Conservation (phyloP, 2,888 invertebrate species). For the Cloeon dipterum region DNA sequence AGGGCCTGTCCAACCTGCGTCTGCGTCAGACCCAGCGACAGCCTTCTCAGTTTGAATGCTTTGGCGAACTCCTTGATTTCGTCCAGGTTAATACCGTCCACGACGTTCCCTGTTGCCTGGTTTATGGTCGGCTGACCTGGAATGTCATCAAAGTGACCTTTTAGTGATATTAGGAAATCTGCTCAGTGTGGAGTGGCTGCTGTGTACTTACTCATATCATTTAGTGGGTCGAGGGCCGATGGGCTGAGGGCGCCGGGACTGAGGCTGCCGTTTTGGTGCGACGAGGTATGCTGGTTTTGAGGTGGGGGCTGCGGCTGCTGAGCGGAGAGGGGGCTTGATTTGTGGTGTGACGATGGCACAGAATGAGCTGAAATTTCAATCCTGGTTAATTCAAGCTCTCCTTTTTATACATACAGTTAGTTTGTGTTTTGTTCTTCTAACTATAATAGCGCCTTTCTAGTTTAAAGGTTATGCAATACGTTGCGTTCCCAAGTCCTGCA, state of each 20-base stretch:
- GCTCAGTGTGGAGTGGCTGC: constrained; percentile 4
- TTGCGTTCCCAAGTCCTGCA: too few relatives aligned
- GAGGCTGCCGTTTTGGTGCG: constrained; percentile 5
- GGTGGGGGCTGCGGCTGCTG: constrained; percentile 10
- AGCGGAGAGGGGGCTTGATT: constrained; percentile 9
- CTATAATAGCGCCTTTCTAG: too few relatives aligned
- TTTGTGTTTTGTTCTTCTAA: too few relatives aligned
- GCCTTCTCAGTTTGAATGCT: constrained; percentile 80
- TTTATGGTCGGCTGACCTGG: constrained; percentile 81
- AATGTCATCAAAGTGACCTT: constrained; percentile 15
- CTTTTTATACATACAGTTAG: too few relatives aligned
- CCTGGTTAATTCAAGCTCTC: too few relatives aligned
- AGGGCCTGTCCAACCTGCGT: constrained; percentile 95
- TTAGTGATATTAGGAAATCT: background rate
- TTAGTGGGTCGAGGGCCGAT: constrained; percentile 32
- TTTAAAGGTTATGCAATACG: too few relatives aligned
- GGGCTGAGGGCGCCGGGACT: constrained; percentile 5
- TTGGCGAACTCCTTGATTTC: constrained; percentile 98
- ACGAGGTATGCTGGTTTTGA: constrained; percentile 3
- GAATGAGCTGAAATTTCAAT: background rate
- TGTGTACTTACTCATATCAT: constrained; percentile 74
- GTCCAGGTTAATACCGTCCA: constrained; percentile 90
- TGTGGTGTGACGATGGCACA: background rate
- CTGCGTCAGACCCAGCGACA: constrained; percentile 85
- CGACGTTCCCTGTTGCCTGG: constrained; percentile 80